A percentile compares a stretch with the other conserved stretches of the same genome.
phyloP scores from a whole-genome alignment of 2,888 invertebrate species.

The Pseudococcus longispinus region DNA sequence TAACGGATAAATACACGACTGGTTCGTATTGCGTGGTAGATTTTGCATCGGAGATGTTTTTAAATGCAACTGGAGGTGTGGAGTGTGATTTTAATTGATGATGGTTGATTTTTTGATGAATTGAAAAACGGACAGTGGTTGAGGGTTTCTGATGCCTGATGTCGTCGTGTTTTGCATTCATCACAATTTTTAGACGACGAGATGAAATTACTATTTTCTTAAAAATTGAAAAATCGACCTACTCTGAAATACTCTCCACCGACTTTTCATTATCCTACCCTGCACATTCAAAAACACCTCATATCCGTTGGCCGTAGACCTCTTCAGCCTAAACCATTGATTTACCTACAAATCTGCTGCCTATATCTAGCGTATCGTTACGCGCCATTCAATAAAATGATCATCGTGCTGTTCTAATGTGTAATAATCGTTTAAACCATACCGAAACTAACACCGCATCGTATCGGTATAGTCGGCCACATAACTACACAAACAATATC shows the following conservation, averaged over 20 bases:
- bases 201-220: no score
- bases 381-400: constrained; percentile 21
- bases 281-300: background rate
- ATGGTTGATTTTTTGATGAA: no score
- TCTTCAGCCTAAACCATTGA: background rate
- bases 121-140: no score
- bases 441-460: constrained; percentile 15
- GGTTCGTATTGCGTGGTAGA: background rate
- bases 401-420: background rate
- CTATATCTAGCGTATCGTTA: background rate
- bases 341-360: background rate
- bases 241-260: no score
- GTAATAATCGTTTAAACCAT: constrained; percentile 38
- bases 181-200: no score
- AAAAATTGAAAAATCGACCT: no score
- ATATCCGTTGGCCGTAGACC: constrained; percentile 10
- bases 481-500: background rate
- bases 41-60: background rate
- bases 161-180: no score
- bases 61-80: no score
- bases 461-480: background rate
- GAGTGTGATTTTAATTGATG: no score
- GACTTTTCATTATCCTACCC: no score
- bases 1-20: constrained; percentile 15
- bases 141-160: no score